Conservation (phyloP, 2,888 invertebrate species). For the Rhorus exstirpatorius region DNA sequence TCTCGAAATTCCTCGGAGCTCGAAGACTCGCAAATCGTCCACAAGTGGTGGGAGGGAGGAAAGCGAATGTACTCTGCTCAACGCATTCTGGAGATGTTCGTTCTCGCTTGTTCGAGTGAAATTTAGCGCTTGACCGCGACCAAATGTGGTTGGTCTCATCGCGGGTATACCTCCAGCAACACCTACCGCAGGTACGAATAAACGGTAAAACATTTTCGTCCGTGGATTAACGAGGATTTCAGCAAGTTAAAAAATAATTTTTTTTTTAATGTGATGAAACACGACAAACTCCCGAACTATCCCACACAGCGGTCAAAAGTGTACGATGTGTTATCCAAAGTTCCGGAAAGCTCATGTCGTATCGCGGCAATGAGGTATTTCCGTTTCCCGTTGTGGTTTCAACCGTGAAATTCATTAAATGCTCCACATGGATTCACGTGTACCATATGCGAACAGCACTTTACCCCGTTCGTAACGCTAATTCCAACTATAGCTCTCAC, state of each 20-base stretch:
- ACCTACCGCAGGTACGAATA: slow-evolving; percentile 19
- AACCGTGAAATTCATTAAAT: slow-evolving; percentile 43
- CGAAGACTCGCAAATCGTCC: slow-evolving; percentile 24
- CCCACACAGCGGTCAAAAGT: slow-evolving; percentile 10
- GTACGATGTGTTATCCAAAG: slow-evolving; percentile 46
- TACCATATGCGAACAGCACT: background rate
- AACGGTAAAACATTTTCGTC: slow-evolving; percentile 36
- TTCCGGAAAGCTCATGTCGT: slow-evolving; percentile 25
- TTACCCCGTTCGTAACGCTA: background rate
- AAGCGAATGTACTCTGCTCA: slow-evolving; percentile 21
- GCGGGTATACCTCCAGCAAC: slow-evolving; percentile 29
- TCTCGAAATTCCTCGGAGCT: slow-evolving; percentile 60
- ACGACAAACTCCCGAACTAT: slow-evolving; percentile 51
- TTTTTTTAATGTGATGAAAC: slow-evolving; percentile 47
- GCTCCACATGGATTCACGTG: background rate
- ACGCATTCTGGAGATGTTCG: slow-evolving; percentile 39
- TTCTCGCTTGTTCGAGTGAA: slow-evolving; percentile 63
- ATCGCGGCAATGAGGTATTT: slow-evolving; percentile 41
- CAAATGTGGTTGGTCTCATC: slow-evolving; percentile 64
- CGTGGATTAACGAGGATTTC: slow-evolving; percentile 55
- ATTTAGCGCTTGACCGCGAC: slow-evolving; percentile 70
- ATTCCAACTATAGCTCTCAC: background rate
- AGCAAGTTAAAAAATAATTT: slow-evolving; percentile 19
- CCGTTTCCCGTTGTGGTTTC: slow-evolving; percentile 35
- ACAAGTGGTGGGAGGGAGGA: slow-evolving; percentile 4